Percentiles rank a stretch among this genome's conserved stretches.
Evolutionary conservation across 2,888 invertebrate species (phyloP).

Genomic region (Stramonita haemastoma): DNA sequence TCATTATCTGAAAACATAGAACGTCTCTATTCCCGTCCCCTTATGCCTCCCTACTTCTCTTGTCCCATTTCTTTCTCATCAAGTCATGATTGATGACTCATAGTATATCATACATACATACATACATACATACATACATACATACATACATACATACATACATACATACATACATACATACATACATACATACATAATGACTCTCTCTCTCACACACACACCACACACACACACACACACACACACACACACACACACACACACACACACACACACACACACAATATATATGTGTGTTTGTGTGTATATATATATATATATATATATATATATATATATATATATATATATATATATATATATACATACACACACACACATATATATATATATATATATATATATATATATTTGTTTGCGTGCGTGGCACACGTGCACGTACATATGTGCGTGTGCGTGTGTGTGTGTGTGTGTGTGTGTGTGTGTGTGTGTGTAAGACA

Average conservation of each 20-base stretch:
- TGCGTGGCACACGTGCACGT: not conserved
- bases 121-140: not conserved
- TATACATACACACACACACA: conserved; percentile 1
- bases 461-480: conserved; percentile 8
- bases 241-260: not conserved
- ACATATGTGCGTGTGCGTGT: not conserved
- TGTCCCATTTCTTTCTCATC: too few species aligned
- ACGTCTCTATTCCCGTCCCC: too few species aligned
- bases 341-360: not conserved
- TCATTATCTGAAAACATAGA: too few species aligned
- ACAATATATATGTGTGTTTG: not conserved
- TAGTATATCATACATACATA: not conserved
- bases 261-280: too few species aligned
- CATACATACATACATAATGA: too few species aligned
- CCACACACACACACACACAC: too few species aligned
- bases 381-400: not conserved
- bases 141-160: not conserved
- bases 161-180: too few species aligned
- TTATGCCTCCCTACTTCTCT: too few species aligned
- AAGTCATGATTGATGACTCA: not conserved
- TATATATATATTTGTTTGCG: not conserved
- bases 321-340: not conserved
- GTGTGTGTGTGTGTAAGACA: not conserved
- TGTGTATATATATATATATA: not conserved
- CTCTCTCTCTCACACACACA: too few species aligned